phyloP scores from a whole-genome alignment of 2,113 vertebrate genomes.

The Triplophysa rosa region DNA sequence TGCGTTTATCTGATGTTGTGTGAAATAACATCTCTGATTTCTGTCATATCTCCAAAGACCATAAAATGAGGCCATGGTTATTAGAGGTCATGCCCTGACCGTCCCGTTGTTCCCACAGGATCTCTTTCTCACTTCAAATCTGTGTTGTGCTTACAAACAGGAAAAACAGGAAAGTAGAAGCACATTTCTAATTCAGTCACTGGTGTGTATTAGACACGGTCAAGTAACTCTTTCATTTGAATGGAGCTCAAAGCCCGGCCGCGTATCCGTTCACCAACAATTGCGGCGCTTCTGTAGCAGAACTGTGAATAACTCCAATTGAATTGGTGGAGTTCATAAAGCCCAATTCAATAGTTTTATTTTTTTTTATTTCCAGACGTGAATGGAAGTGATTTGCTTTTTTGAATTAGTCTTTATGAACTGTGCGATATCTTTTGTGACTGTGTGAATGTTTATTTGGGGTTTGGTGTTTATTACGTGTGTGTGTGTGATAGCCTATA shows the following conservation, averaged over 20 bases:
- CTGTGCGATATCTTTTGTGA: not conserved
- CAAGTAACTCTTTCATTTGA: slow-evolving; percentile 15
- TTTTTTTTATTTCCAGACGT: not conserved
- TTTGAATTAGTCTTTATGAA: not conserved
- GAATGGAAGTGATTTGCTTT: not conserved
- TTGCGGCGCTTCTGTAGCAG: not conserved
- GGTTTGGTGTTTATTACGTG: too few species aligned
- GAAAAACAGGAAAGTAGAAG: not conserved
- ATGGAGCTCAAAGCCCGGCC: not conserved
- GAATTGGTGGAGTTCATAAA: not conserved
- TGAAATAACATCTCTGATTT: slow-evolving; percentile 16
- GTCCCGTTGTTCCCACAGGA: not conserved
- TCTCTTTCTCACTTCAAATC: not conserved
- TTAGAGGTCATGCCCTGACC: not conserved
- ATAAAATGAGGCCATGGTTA: slow-evolving; percentile 5
- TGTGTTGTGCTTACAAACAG: slow-evolving; percentile 7
- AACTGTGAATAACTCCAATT: slow-evolving; percentile 7
- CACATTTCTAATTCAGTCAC: not conserved
- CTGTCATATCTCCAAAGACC: not conserved
- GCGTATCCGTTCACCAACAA: not conserved
- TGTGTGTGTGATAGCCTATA: too few species aligned
- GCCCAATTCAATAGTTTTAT: not conserved
- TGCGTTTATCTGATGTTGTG: slow-evolving; percentile 7
- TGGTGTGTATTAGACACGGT: slow-evolving; percentile 21
- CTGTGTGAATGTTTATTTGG: not conserved